Evolutionary conservation across 2,888 invertebrate species (phyloP).

Genomic region (Carcina quercana): DNA sequence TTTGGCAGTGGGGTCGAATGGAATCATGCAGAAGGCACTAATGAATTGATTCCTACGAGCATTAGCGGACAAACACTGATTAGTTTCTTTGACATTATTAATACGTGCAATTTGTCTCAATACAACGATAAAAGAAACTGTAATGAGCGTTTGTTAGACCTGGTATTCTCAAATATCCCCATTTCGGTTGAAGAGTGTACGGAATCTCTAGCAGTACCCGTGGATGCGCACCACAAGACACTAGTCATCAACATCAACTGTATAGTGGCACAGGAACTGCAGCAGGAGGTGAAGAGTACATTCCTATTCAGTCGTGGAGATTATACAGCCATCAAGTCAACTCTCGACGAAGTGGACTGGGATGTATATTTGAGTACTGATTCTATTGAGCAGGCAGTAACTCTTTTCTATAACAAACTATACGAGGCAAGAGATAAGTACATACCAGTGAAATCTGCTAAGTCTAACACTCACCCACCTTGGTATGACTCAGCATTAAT

Average conservation of each 20-base stretch:
- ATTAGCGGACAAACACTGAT: too few species aligned
- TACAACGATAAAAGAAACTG: neutral
- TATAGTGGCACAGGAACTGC: neutral
- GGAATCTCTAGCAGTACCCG: conserved; percentile 5
- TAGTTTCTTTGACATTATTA: conserved; percentile 1
- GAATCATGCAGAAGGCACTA: too few species aligned
- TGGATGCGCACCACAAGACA: conserved; percentile 10
- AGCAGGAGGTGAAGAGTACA: neutral
- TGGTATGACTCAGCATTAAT: conserved; percentile 17
- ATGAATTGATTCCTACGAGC: too few species aligned
- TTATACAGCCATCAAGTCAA: conserved; percentile 4
- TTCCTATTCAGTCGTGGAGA: conserved; percentile 9
- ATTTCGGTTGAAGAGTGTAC: conserved; percentile 1
- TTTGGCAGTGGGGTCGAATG: neutral
- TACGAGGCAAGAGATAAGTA: conserved; percentile 4
- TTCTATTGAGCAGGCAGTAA: conserved; percentile 1
- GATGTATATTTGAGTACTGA: neutral
- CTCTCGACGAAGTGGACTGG: conserved; percentile 6
- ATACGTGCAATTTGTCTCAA: conserved; percentile 14
- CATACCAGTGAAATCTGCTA: conserved; percentile 6
- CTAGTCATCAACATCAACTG: conserved; percentile 1
- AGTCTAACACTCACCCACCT: conserved; percentile 4
- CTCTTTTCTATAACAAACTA: conserved; percentile 7
- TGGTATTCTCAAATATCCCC: conserved; percentile 8
- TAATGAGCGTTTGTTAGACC: conserved; percentile 8